Percentiles rank a stretch among this genome's conserved stretches.
These are phyloP conservation scores for Zaprionus obscuricornis DNA, from an alignment of 2,888 invertebrate species.

Conservation along the genomic window DNA sequence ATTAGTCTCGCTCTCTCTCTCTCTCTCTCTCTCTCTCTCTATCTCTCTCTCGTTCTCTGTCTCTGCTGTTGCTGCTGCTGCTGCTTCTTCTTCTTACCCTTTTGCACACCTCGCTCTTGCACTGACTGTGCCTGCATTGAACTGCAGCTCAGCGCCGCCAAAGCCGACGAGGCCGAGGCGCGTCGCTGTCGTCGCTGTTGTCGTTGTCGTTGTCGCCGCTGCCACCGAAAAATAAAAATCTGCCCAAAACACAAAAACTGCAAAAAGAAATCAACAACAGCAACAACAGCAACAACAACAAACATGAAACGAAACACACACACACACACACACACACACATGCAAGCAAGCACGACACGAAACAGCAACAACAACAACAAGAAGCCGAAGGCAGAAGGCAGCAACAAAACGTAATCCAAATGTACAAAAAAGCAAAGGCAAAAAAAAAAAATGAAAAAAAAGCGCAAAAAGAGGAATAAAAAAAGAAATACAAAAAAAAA, in stretches of 20 bases:
- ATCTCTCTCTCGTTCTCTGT: conserved; percentile 6
- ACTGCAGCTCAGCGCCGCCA: conserved; percentile 28
- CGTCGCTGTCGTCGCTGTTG: too few species aligned
- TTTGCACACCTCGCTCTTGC: background rate
- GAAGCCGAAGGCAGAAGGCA: conserved; percentile 20
- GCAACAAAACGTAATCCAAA: conserved; percentile 78
- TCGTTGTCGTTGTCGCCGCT: too few species aligned
- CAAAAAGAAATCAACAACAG: conserved; percentile 56
- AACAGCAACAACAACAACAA: conserved; percentile 33
- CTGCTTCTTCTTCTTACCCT: conserved; percentile 13
- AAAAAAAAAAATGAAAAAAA: conserved; percentile 20
- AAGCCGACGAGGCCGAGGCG: conserved; percentile 40
- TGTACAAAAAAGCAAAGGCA: conserved; percentile 46
- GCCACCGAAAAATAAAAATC: conserved; percentile 78
- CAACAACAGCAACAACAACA: conserved; percentile 28
- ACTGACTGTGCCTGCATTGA: conserved; percentile 1
- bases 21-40: conserved; percentile 1
- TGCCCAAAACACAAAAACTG: conserved; percentile 67
- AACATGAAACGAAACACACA: conserved; percentile 27
- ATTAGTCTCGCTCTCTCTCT: conserved; percentile 4
- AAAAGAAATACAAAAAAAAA: conserved; percentile 13
- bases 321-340: conserved; percentile 18
- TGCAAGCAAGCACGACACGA: conserved; percentile 24
- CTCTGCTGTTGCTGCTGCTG: conserved; percentile 31
- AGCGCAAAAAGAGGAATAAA: conserved; percentile 30